Evolutionary conservation across 2,113 vertebrate genomes (phyloP).

Genomic region (Sminthopsis crassicaudata): DNA sequence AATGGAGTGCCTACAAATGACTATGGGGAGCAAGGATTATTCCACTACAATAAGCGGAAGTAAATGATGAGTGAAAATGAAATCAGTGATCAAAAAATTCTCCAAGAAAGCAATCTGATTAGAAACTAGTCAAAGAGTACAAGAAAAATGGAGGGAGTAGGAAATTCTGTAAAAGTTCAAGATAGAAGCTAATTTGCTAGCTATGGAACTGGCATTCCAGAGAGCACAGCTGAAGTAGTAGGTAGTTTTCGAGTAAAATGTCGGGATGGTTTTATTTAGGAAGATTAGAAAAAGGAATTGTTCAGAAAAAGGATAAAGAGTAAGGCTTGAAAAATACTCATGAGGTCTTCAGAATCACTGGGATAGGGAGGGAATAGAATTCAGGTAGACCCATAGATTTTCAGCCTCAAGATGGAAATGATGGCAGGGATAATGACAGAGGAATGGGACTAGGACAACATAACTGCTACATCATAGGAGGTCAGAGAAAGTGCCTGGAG

Average conservation of each 20-base stretch:
- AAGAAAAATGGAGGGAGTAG: neutral
- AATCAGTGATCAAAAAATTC: neutral
- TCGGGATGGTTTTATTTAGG: neutral
- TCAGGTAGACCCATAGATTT: neutral
- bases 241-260: neutral
- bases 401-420: neutral
- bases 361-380: neutral
- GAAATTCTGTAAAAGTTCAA: neutral
- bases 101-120: neutral
- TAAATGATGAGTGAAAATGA: neutral
- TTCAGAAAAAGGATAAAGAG: neutral
- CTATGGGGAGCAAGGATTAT: no score
- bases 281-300: neutral
- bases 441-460: neutral
- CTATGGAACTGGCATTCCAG: neutral
- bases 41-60: neutral
- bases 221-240: neutral
- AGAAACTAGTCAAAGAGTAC: neutral
- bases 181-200: neutral
- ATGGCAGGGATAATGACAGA: neutral
- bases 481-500: neutral
- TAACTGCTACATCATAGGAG: neutral
- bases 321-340: neutral
- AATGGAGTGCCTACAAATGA: no score
- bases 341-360: neutral